Evolutionary conservation across 23 tunicate genomes (phyloP).

Genomic region (Botrylloides violaceus): DNA sequence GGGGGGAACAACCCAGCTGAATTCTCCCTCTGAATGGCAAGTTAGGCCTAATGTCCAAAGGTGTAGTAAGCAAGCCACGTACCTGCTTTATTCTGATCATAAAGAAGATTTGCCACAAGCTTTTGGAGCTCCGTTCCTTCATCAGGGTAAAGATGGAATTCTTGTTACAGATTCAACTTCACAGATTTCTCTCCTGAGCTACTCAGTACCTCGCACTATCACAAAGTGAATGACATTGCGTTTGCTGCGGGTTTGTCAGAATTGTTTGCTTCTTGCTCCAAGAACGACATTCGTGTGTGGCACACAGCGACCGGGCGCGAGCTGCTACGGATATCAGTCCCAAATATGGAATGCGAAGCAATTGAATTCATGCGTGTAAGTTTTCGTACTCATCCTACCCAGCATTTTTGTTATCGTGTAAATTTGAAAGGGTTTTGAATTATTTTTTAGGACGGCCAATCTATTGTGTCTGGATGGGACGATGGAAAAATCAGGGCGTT

Average conservation of each 20-base stretch:
- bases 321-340: conserved; percentile 75
- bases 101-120: too few species aligned
- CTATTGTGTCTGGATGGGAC: conserved; percentile 90
- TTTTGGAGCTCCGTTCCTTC: too few species aligned
- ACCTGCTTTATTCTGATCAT: too few species aligned
- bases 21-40: too few species aligned
- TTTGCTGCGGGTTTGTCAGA: conserved; percentile 60
- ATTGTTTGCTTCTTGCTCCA: conserved; percentile 83
- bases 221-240: conserved; percentile 79
- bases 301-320: conserved; percentile 71
- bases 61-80: too few species aligned
- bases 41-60: too few species aligned
- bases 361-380: conserved; percentile 74
- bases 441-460: conserved; percentile 55
- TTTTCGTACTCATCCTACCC: background rate
- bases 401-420: background rate
- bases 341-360: conserved; percentile 87
- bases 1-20: too few species aligned
- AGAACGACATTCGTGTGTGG: conserved; percentile 86
- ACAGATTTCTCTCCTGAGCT: conserved; percentile 56
- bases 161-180: conserved; percentile 60
- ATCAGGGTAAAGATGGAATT: too few species aligned
- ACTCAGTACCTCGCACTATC: conserved; percentile 73
- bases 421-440: background rate
- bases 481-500: conserved; percentile 93